phyloP scores from a whole-genome alignment of 2,888 invertebrate genomes.

The Tetragonisca angustula region DNA sequence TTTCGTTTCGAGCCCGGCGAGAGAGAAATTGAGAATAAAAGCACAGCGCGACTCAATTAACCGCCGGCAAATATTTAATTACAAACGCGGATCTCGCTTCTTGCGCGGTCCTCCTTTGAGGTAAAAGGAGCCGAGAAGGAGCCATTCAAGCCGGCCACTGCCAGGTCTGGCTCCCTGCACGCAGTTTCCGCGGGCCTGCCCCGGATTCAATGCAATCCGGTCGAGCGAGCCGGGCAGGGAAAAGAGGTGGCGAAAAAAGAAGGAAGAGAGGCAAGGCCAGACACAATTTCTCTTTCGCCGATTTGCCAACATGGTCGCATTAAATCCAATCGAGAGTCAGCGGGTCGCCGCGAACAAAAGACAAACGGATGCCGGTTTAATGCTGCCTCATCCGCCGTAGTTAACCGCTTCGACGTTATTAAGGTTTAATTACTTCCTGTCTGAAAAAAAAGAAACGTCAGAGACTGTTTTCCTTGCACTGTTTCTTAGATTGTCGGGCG shows the following conservation, averaged over 20 bases:
- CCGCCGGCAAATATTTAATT: constrained; percentile 74
- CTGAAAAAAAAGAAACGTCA: constrained; percentile 6
- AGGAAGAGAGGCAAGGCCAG: constrained; percentile 42
- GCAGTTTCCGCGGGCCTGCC: constrained; percentile 59
- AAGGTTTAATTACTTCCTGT: constrained; percentile 45
- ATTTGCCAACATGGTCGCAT: constrained; percentile 56
- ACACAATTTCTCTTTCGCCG: constrained; percentile 65
- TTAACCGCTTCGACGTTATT: constrained; percentile 36
- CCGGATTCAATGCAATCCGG: constrained; percentile 31
- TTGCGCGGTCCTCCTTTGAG: constrained; percentile 58
- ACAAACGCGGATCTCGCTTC: constrained; percentile 71
- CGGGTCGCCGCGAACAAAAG: constrained; percentile 37
- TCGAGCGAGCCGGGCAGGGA: not conserved
- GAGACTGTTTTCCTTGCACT: not conserved
- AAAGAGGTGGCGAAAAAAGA: not conserved
- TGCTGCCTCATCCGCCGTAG: constrained; percentile 7
- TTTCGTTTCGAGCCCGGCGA: constrained; percentile 64
- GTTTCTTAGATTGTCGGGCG: not conserved
- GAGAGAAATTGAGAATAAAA: constrained; percentile 71
- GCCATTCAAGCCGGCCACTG: constrained; percentile 60
- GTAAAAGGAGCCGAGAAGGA: constrained; percentile 43
- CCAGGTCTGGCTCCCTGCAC: constrained; percentile 46
- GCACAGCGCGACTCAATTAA: constrained; percentile 73
- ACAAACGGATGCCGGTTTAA: constrained; percentile 53
- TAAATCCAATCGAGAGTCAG: constrained; percentile 58